Conservation (phyloP, 2,797 vertebrate genomes). For the Tenualosa thibaudeaui region DNA sequence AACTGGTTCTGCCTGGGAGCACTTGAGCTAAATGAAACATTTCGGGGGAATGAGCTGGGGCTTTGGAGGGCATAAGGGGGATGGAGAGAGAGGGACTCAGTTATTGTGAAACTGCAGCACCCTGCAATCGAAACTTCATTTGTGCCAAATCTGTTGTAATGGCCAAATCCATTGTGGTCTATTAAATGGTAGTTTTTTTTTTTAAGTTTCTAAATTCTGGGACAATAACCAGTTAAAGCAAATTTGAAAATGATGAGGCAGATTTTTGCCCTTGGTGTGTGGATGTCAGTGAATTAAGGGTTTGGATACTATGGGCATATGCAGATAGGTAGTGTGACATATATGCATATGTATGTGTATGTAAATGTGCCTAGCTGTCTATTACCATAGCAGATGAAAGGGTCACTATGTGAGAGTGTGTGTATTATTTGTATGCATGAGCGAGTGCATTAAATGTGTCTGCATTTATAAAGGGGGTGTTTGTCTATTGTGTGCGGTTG, state of each 20-base stretch:
- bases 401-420: not conserved
- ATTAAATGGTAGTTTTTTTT: not conserved
- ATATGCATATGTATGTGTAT: not conserved
- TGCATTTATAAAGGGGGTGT: not conserved
- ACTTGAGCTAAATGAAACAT: conserved; percentile 21
- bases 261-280: not conserved
- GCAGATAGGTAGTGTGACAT: not conserved
- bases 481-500: not conserved
- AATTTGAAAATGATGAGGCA: not conserved
- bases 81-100: conserved; percentile 4
- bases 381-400: not conserved
- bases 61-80: conserved; percentile 7
- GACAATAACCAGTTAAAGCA: not conserved
- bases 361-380: not conserved
- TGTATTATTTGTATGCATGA: not conserved
- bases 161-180: not conserved
- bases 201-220: not conserved
- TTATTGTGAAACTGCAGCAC: not conserved
- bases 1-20: conserved; percentile 25
- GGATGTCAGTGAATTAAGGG: not conserved
- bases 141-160: conserved; percentile 15
- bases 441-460: not conserved
- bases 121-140: conserved; percentile 8
- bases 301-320: not conserved
- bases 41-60: conserved; percentile 6